Evolutionary conservation across 2,888 invertebrate genomes (phyloP).

Genomic region (Aricia artaxerxes): DNA sequence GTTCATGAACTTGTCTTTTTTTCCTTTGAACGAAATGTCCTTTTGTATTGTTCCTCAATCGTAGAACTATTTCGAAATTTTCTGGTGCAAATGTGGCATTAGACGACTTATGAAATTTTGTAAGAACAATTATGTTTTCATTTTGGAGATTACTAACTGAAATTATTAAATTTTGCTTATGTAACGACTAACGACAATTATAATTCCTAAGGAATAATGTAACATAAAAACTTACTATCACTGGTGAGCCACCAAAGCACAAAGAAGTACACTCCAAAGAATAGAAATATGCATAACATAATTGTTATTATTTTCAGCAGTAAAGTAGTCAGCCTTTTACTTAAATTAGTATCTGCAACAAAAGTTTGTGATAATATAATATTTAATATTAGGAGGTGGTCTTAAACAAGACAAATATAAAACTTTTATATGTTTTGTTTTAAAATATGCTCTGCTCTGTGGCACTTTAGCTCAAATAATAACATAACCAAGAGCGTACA

Average conservation of each 20-base stretch:
- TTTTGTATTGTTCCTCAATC: constrained; percentile 52
- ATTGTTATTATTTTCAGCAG: constrained; percentile 10
- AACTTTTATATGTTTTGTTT: not conserved
- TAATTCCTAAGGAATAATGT: too few relatives aligned
- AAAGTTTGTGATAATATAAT: not conserved
- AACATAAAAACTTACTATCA: constrained; percentile 34
- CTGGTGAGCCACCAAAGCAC: constrained; percentile 35
- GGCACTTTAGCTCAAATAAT: not conserved
- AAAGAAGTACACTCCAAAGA: constrained; percentile 36
- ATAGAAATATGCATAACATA: constrained; percentile 12
- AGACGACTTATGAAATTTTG: constrained; percentile 51
- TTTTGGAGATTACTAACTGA: constrained; percentile 47
- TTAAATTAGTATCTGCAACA: constrained; percentile 2
- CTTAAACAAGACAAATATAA: not conserved
- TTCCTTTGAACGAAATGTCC: constrained; percentile 43
- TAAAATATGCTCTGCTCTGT: not conserved
- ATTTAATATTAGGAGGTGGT: not conserved
- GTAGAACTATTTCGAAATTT: constrained; percentile 53
- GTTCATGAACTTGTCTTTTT: constrained; percentile 49
- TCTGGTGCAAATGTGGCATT: constrained; percentile 53
- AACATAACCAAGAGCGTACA: not conserved
- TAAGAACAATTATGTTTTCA: constrained; percentile 60
- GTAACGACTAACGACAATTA: too few relatives aligned
- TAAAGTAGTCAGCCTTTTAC: not conserved
- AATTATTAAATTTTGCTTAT: not conserved